These are phyloP conservation scores for Myzus persicae DNA, from an alignment of 1,140 invertebrate species.

Conservation along the genomic window DNA sequence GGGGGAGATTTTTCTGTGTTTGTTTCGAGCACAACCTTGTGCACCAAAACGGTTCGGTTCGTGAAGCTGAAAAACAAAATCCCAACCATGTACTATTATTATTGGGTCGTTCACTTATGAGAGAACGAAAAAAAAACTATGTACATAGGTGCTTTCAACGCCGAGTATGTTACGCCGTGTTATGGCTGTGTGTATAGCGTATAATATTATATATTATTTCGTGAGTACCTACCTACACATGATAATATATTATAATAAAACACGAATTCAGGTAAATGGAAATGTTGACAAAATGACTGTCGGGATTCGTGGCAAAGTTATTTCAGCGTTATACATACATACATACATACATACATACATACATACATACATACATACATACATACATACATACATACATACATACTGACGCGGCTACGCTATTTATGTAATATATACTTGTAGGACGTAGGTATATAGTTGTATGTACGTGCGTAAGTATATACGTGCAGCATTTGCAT, in stretches of 20 bases:
- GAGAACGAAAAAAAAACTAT: neutral
- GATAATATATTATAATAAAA: constrained; percentile 13
- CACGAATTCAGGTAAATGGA: neutral
- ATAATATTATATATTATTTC: neutral
- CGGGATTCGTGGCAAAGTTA: neutral
- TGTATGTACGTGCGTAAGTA: too few relatives aligned
- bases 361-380: too few relatives aligned
- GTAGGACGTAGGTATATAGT: neutral
- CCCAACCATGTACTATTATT: neutral
- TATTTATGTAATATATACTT: neutral
- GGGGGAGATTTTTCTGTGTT: neutral
- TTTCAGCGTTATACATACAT: neutral
- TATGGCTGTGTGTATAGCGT: neutral
- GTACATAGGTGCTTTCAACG: neutral
- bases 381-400: neutral
- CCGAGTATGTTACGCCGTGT: neutral
- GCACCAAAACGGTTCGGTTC: neutral
- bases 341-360: neutral
- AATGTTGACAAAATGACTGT: constrained; percentile 7
- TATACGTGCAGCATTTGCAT: too few relatives aligned
- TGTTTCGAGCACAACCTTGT: neutral
- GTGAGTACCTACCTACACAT: neutral
- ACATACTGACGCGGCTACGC: too few relatives aligned
- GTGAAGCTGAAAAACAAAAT: neutral
- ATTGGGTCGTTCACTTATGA: neutral